Base-by-base conservation (phyloP, 2,113 vertebrate genomes). In the Nannobrachium achirus region DNA sequence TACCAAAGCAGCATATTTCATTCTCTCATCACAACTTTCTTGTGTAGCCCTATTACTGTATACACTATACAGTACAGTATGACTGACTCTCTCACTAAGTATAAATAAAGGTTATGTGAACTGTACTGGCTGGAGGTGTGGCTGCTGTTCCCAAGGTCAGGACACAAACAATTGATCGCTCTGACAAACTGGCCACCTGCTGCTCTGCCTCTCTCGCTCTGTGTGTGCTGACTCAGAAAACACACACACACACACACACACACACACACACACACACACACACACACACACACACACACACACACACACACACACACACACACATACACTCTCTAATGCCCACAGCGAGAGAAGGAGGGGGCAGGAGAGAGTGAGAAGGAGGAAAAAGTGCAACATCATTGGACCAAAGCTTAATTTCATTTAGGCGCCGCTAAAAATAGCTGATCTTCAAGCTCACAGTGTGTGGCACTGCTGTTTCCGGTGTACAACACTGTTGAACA, bases 151-250 rank as follows among this genome's bases (percentile, higher is more conserved):
- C 45, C 77, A 77, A 85, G 78, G 82, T 81, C 70, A 71, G 68
- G 19, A 74, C 39, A 38, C 42, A 48, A 15, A 61, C 39, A 56
- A 77, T 75, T 41, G 58, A 81, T 78, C 38, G 41, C 18, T 40
- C 8, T 19, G 13, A 39, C 41, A n/a, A 10, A 10, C 13, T 20
- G 18, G 52, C 52, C 52, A 58, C n/a, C 39, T 58, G 56, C 25
- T 33, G 25, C 3, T 33, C 25, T 51, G 45, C 13, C 45, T 48
- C 14, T 48, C 14, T 48, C 7, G n/a, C n/a, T n/a, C n/a, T n/a
- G n/a, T 7, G 10, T 18, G 39, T 79, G 78, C 79, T 82, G 81
- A 82, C 42, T 86, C 74, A 78, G 49, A 59, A 42, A 56, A 38
- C 59, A 68, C 40, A 80, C 69, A 62, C 33, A 59, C 39, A 56